Base-by-base conservation (phyloP, 2,113 vertebrate species). In the Tragelaphus scriptus region DNA sequence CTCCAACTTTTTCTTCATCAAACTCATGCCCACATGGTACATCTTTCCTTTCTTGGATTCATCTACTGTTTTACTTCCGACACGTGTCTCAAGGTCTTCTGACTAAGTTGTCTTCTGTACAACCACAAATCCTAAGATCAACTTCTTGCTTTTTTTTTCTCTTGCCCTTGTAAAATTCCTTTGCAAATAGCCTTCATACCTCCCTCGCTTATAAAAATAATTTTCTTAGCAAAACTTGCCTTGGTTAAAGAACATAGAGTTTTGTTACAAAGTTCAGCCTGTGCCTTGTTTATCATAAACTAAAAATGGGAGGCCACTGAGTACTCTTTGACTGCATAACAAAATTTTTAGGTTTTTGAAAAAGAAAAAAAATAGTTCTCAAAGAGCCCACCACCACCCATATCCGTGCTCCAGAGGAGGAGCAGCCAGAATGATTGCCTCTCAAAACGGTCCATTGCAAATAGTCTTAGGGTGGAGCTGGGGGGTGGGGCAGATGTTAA, bases 201-300 rank as follows among this genome's bases (percentile, higher is more conserved):
- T 82, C 25, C 3, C 51, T 81, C 2, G 0, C 75, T 58, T 44
- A 81, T 28, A 80, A 94, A 90, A 92, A 82, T 58, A 44, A 71
- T 86, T 94, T 97, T 82, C 21, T 56, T 28, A 89, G 88, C 91
- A 92, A 81, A 90, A 85, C 63, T 63, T 55, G 88, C 59, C 53
- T 85, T 85, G 10, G 12, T 75, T 71, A 53, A 94, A 88, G 84
- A 85, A 95, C 88, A 91, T 53, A 49, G 16, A 26, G n/a, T 88
- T 81, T 91, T 16, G 0, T 84, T 53, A 79, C 2, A 0, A 85
- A 55, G 53, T 80, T 51, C 32, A 56, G 28, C 30, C 59, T 81
- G 84, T 61, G 40, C 58, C 55, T 91, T n/a, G 3, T 92, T 88
- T 85, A 84, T 32, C 47, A 32, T 59, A 26, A 30, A 59, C 49